Evolutionary conservation across 2,888 invertebrate genomes (phyloP).

Genomic region (Dioctria linearis): DNA sequence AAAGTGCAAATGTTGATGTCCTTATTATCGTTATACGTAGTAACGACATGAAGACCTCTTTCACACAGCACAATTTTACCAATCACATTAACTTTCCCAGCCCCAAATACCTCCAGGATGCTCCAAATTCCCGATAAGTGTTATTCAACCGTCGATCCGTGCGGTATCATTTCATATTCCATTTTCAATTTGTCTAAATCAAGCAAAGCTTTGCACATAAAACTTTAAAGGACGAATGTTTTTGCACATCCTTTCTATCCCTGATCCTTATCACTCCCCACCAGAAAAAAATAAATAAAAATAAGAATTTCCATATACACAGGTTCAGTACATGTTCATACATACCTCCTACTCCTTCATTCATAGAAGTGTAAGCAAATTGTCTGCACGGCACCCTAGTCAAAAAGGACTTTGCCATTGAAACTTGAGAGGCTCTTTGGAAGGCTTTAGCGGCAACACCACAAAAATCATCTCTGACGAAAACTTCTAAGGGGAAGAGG

Average conservation of each 20-base stretch:
- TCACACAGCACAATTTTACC: too few relatives aligned
- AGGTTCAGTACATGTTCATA: slow-evolving; percentile 16
- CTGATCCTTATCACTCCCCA: neutral
- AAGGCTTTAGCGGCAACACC: neutral
- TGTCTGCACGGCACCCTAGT: neutral
- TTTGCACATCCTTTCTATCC: slow-evolving; percentile 44
- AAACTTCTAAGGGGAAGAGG: neutral
- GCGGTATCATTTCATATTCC: slow-evolving; percentile 59
- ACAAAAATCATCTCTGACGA: neutral
- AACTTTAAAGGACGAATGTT: slow-evolving; percentile 57
- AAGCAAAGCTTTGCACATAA: slow-evolving; percentile 61
- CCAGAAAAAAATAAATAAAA: neutral
- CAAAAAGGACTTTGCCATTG: slow-evolving; percentile 18
- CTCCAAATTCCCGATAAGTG: slow-evolving; percentile 37
- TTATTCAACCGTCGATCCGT: slow-evolving; percentile 35
- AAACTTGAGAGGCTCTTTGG: neutral
- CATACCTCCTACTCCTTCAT: neutral
- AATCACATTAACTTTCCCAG: neutral
- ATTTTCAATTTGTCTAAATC: slow-evolving; percentile 63
- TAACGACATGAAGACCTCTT: too few relatives aligned
- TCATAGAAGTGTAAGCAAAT: neutral
- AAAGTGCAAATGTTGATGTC: too few relatives aligned
- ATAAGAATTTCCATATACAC: neutral
- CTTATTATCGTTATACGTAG: too few relatives aligned
- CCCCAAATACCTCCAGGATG: neutral